A percentile compares a stretch with the other conserved stretches of the same genome.
Evolutionary conservation across 2,888 invertebrate species (phyloP).

Genomic region (Morinoia aosen): DNA sequence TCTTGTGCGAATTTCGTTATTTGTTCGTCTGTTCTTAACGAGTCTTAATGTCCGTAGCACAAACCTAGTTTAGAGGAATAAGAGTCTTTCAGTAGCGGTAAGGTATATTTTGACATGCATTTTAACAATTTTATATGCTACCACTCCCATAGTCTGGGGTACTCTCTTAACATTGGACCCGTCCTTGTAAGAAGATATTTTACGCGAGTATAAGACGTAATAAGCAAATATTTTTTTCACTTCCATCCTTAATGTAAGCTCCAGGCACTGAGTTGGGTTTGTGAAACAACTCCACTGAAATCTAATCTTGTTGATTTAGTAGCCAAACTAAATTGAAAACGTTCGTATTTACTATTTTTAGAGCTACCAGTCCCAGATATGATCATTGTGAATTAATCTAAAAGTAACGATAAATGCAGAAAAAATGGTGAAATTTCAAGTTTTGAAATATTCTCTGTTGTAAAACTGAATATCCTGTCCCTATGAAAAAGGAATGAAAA

Average conservation of each 20-base stretch:
- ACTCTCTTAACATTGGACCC: not conserved
- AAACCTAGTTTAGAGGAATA: conserved; percentile 45
- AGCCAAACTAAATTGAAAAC: no score
- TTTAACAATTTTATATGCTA: conserved; percentile 4
- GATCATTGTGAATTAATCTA: no score
- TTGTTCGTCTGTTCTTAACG: not conserved
- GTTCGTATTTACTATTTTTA: no score
- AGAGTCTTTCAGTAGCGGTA: conserved; percentile 50
- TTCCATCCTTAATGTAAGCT: not conserved
- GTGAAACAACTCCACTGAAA: not conserved
- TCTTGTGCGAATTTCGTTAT: conserved; percentile 28
- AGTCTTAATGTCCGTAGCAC: conserved; percentile 46
- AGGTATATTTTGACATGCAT: conserved; percentile 39
- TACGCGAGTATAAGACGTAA: conserved; percentile 28
- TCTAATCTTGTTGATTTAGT: not conserved
- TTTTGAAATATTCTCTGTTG: no score
- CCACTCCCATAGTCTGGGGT: not conserved
- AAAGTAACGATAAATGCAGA: no score
- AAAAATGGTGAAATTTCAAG: no score
- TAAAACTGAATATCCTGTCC: no score
- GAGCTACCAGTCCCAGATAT: no score
- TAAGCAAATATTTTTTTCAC: not conserved
- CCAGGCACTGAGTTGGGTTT: no score
- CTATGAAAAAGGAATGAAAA: no score
- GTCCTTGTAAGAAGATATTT: conserved; percentile 47